A percentile compares a stretch with the other conserved stretches of the same genome.
Conservation (phyloP, 2,888 invertebrate genomes). For the Siphlonurus alternatus region DNA sequence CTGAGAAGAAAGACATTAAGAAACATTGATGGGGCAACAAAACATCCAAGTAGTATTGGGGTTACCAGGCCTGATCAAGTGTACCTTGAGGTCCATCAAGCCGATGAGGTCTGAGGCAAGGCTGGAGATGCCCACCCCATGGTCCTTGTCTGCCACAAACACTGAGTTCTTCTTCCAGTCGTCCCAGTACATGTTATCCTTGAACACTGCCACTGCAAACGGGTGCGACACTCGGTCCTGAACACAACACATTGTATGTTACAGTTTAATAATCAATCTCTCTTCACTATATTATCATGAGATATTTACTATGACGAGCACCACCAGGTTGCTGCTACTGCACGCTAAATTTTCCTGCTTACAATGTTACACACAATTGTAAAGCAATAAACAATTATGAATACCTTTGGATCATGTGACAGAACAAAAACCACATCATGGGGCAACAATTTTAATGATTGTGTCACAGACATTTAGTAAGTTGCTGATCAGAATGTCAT, state of each 20-base stretch:
- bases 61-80: too few species aligned
- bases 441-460: too few species aligned
- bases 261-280: too few species aligned
- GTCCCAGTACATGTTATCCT: conserved; percentile 77
- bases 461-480: too few species aligned
- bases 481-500: too few species aligned
- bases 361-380: neutral
- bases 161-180: conserved; percentile 71
- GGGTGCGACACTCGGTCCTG: conserved; percentile 56
- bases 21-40: too few species aligned
- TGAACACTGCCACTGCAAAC: conserved; percentile 71
- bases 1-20: too few species aligned
- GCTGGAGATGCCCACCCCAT: conserved; percentile 41
- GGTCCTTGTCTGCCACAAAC: conserved; percentile 62
- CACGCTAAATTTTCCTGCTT: neutral
- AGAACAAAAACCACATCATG: conserved; percentile 1
- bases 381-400: neutral
- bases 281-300: too few species aligned
- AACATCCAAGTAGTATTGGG: too few species aligned
- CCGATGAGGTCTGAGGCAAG: conserved; percentile 46
- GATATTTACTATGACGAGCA: too few species aligned
- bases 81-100: conserved; percentile 66
- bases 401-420: neutral
- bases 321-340: too few species aligned
- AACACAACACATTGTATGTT: too few species aligned